phyloP scores from a whole-genome alignment of 2,797 vertebrate genomes.

The Percopsis omiscomaycus region DNA sequence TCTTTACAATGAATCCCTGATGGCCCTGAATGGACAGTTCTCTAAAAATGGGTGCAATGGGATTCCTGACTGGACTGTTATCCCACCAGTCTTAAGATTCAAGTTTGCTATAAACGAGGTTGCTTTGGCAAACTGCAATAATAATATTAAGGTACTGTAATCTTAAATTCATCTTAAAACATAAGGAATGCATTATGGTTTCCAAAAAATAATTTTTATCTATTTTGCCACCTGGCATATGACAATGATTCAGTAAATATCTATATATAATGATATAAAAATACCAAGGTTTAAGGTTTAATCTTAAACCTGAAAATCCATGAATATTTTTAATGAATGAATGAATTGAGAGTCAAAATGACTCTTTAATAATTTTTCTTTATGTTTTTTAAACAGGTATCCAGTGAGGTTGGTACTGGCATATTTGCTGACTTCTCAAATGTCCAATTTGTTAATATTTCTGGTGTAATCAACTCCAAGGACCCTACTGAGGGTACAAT shows the following conservation, averaged over 20 bases:
- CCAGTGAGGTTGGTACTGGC: constrained; percentile 49
- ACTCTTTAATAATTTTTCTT: neutral
- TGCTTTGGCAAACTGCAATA: constrained; percentile 48
- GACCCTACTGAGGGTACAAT: constrained; percentile 60
- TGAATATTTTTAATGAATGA: neutral
- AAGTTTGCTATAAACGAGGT: constrained; percentile 63
- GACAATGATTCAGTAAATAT: neutral
- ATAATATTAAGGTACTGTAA: constrained; percentile 56
- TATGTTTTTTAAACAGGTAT: constrained; percentile 53
- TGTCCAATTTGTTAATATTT: constrained; percentile 72
- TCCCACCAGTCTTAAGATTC: constrained; percentile 71
- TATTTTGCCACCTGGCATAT: neutral
- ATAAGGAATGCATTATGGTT: too few relatives aligned
- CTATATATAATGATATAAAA: neutral
- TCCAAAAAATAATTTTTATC: neutral
- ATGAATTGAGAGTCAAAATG: neutral
- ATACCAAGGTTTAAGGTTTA: neutral
- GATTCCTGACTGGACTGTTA: constrained; percentile 44
- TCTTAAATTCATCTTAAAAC: too few relatives aligned
- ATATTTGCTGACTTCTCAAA: constrained; percentile 65
- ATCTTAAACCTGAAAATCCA: neutral
- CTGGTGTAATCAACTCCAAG: constrained; percentile 61
- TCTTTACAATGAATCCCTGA: constrained; percentile 72
- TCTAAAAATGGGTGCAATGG: constrained; percentile 55
- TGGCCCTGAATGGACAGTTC: constrained; percentile 71